phyloP scores from a whole-genome alignment of 2,797 vertebrate species.

The Benthosema pterotum region DNA sequence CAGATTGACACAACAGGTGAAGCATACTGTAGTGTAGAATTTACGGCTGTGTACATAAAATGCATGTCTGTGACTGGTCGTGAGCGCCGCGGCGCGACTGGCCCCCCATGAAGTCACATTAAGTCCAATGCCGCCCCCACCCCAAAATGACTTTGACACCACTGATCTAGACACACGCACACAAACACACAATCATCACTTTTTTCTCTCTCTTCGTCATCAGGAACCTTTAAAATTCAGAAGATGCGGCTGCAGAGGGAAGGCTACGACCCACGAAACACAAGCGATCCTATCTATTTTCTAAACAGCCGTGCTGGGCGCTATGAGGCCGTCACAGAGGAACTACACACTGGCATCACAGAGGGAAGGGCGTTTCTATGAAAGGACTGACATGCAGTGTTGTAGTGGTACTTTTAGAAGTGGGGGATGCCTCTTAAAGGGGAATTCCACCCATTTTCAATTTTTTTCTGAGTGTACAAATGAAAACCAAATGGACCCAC shows the following conservation, averaged over 20 bases:
- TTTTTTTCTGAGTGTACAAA: no score
- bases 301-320: constrained; percentile 78
- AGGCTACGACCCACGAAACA: constrained; percentile 79
- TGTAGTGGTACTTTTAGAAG: no score
- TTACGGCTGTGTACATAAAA: no score
- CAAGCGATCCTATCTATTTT: constrained; percentile 82
- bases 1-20: constrained; percentile 89
- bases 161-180: not conserved
- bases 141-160: no score
- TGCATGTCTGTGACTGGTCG: no score
- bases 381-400: no score
- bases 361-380: constrained; percentile 79
- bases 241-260: constrained; percentile 86
- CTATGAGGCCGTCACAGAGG: constrained; percentile 81
- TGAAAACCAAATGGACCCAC: no score
- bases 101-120: no score
- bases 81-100: no score
- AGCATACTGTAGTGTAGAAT: not conserved
- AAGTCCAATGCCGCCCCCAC: no score
- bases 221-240: constrained; percentile 92
- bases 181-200: not conserved
- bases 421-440: no score
- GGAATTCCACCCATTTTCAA: no score
- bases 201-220: not conserved
- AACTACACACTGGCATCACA: constrained; percentile 73